A percentile compares a stretch with the other conserved stretches of the same genome.
Conservation (phyloP, 2,113 vertebrate species). For the Labeo catla region DNA sequence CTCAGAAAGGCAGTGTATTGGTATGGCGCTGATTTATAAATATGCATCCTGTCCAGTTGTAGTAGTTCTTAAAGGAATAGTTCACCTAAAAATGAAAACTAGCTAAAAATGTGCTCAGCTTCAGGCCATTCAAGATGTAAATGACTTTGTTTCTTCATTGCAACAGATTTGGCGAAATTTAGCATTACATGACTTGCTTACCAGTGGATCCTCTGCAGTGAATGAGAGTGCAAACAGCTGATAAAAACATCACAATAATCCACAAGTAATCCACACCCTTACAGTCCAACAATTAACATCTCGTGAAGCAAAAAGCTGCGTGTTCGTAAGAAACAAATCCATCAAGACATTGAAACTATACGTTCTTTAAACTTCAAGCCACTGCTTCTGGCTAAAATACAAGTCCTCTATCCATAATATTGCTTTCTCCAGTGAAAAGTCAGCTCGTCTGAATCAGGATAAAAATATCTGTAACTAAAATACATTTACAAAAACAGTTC, state of each 20-base stretch:
- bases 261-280: not conserved
- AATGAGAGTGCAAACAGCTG: not conserved
- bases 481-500: no score
- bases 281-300: not conserved
- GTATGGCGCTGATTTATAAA: slow-evolving; percentile 71
- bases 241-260: not conserved
- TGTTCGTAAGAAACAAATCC: not conserved
- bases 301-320: not conserved
- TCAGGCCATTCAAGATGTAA: not conserved
- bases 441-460: no score
- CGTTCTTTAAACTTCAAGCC: no score
- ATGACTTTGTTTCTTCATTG: not conserved
- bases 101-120: not conserved
- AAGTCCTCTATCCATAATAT: no score
- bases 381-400: no score
- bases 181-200: not conserved
- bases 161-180: not conserved
- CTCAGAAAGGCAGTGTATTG: slow-evolving; percentile 82
- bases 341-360: no score
- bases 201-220: not conserved
- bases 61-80: not conserved
- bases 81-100: not conserved
- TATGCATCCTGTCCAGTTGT: not conserved
- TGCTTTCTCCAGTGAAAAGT: no score
- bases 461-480: no score